Evolutionary conservation across 2,113 vertebrate species (phyloP), one percentile per base, ranked within the genome.

Genomic region (Fregata magnificens): DNA sequence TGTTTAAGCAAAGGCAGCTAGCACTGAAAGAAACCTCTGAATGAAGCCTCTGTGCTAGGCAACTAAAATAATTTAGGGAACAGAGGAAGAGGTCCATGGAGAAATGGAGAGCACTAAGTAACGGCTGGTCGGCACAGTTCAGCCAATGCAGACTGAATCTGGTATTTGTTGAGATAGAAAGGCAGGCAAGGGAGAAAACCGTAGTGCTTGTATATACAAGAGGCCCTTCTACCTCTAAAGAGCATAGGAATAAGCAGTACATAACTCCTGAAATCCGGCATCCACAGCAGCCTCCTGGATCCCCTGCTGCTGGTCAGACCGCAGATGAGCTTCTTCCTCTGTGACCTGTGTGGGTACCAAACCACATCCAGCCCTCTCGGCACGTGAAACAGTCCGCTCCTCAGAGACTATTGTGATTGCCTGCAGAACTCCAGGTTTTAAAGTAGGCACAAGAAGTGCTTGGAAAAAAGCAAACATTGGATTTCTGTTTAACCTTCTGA

Each of bases 1-100:
- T 7, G 8, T 80, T 81, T 59, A 78, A 62, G 59, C 28, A 77
- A 72, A 65, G 31, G 22, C 38, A 93, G 44, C 24, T 44, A 89
- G 34, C 52, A 82, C 71, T 90, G 50, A 88, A 95, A 95, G 50
- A 92, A 92, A 95, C 13, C 61, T 96, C 90, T 76, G 90, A 98
- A 97, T 50, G 42, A 97, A 97, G 69, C 72, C 59, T 88, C 78
- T 88, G 58, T 94, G 79, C 69, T 69, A 89, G 70, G 81, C 77
- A 98, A 91, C 87, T 94, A 94, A 90, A 87, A 93, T 90, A 95
- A 90, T 81, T 92, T 77, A 94, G 52, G 38, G 86, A 98, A 95
- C 62, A 90, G 87, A 96, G 76, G 78, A 73, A 36, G 91, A 81
- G 40, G 76, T 93, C 79, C 82, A 90, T 26, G 49, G 88, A 93